These are phyloP conservation scores for Benthosema pterotum DNA, from an alignment of 2,797 vertebrate species.

Conservation along the genomic window DNA sequence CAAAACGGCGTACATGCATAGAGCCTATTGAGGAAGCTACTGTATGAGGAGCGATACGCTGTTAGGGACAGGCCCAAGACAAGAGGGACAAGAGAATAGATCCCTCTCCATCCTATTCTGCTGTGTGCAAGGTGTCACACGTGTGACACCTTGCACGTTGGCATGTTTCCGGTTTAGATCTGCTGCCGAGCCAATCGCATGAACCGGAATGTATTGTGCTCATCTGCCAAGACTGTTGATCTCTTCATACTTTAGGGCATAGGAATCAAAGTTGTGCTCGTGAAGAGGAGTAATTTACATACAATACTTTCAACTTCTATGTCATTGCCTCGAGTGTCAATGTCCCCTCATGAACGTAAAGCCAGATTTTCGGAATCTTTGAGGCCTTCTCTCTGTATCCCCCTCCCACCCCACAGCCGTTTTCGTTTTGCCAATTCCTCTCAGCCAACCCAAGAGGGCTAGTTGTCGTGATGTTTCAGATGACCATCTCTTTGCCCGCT, in stretches of 20 bases:
- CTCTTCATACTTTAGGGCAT: conserved; percentile 3
- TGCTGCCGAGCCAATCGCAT: too few relatives aligned
- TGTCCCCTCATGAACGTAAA: conserved; percentile 22
- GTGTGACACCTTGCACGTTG: too few relatives aligned
- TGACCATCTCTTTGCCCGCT: conserved; percentile 25
- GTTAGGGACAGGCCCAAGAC: conserved; percentile 19
- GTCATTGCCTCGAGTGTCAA: conserved; percentile 20
- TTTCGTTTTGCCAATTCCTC: conserved; percentile 8
- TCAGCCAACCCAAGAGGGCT: conserved; percentile 31
- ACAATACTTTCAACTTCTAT: conserved; percentile 17
- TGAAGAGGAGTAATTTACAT: too few relatives aligned
- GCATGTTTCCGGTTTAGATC: too few relatives aligned
- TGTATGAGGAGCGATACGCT: conserved; percentile 7
- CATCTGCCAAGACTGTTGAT: conserved; percentile 18
- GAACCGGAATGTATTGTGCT: background rate
- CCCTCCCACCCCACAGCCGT: background rate
- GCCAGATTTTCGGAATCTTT: conserved; percentile 49
- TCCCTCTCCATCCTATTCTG: conserved; percentile 25
- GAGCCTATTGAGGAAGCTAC: conserved; percentile 21
- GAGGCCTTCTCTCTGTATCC: conserved; percentile 37
- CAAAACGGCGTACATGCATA: too few relatives aligned
- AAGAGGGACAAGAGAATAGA: conserved; percentile 33
- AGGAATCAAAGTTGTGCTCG: too few relatives aligned
- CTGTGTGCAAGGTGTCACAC: too few relatives aligned
- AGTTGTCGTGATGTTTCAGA: conserved; percentile 28